Conservation (phyloP, 2,797 vertebrate genomes). For the Acanthurus lineatus region DNA sequence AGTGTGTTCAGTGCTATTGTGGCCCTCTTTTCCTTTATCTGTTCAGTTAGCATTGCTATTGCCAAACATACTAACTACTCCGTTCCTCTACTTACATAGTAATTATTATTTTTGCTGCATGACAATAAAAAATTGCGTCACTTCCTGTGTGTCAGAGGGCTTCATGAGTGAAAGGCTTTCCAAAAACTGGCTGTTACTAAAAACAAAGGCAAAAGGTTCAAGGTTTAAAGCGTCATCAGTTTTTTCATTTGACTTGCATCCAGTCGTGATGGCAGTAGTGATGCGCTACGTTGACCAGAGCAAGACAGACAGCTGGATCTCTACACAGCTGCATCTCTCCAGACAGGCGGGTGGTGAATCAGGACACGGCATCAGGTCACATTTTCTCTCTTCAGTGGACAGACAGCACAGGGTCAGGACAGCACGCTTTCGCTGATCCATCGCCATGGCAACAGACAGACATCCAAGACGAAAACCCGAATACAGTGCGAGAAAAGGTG, state of each 20-base stretch:
- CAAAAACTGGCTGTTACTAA: neutral
- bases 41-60: neutral
- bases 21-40: constrained; percentile 2
- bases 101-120: constrained; percentile 19
- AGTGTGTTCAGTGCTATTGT: constrained; percentile 2
- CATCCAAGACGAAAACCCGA: constrained; percentile 34
- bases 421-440: constrained; percentile 34
- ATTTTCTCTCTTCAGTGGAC: constrained; percentile 59
- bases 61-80: constrained; percentile 33
- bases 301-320: constrained; percentile 6
- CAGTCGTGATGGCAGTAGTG: neutral
- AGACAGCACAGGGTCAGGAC: constrained; percentile 24
- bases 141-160: constrained; percentile 7
- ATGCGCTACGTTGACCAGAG: constrained; percentile 6
- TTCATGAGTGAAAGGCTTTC: neutral
- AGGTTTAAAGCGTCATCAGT: neutral
- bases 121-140: constrained; percentile 5
- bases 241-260: neutral
- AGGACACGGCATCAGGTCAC: constrained; percentile 61
- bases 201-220: neutral
- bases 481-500: constrained; percentile 48
- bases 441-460: constrained; percentile 78
- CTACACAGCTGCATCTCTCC: constrained; percentile 30
- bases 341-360: constrained; percentile 44
- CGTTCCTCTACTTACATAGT: constrained; percentile 27